Conservation (phyloP, 1,140 invertebrate genomes). For the Conopomorpha cramerella region DNA sequence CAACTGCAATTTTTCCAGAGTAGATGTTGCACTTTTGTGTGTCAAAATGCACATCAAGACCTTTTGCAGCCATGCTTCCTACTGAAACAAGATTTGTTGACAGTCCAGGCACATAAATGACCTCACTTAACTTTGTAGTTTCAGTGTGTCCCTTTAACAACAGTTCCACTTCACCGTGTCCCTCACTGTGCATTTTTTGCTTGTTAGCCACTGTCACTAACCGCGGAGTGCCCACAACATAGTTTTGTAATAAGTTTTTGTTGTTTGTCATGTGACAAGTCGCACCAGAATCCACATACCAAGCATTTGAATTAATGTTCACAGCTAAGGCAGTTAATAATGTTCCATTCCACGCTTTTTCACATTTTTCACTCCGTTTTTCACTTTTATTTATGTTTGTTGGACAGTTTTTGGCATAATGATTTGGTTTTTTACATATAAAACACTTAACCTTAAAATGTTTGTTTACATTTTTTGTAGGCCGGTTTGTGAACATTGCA, state of each 20-base stretch:
- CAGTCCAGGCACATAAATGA: conserved; percentile 12
- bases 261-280: conserved; percentile 17
- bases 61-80: conserved; percentile 9
- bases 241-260: conserved; percentile 10
- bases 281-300: conserved; percentile 9
- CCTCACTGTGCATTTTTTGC: conserved; percentile 8
- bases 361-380: conserved; percentile 5
- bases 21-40: conserved; percentile 11
- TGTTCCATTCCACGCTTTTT: conserved; percentile 12
- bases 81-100: conserved; percentile 15
- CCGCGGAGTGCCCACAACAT: conserved; percentile 8
- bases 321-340: conserved; percentile 9
- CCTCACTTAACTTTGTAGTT: conserved; percentile 10
- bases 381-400: conserved; percentile 6
- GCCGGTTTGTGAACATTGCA: conserved; percentile 9
- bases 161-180: conserved; percentile 3
- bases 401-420: conserved; percentile 11
- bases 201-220: conserved; percentile 12
- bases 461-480: conserved; percentile 6
- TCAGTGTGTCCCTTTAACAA: conserved; percentile 6
- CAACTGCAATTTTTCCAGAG: conserved; percentile 6
- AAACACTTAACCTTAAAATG: conserved; percentile 7
- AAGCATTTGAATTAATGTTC: conserved; percentile 10
- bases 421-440: conserved; percentile 11
- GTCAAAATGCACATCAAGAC: conserved; percentile 12